These are phyloP conservation scores for Channa argus DNA, from an alignment of 2,113 vertebrate genomes.

Conservation along the genomic window DNA sequence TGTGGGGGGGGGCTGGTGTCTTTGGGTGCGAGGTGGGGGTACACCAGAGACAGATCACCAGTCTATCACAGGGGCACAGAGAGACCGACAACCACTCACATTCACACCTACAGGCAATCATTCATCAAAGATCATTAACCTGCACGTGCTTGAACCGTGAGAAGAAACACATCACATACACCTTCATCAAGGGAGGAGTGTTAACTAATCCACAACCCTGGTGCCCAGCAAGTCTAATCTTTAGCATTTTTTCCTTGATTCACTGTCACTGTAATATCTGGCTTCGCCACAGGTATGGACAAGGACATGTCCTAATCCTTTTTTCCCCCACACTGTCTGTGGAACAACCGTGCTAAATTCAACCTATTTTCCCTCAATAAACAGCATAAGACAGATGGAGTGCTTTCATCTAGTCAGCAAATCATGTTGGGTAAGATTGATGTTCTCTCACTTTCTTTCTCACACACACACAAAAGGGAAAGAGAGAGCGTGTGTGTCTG, in stretches of 20 bases:
- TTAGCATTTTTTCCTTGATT: constrained; percentile 24
- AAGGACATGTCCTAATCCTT: constrained; percentile 57
- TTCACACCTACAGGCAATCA: too few relatives aligned
- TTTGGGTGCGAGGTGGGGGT: too few relatives aligned
- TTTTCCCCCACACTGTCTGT: constrained; percentile 52
- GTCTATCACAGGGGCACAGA: too few relatives aligned
- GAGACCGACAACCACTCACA: too few relatives aligned
- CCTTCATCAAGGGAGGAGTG: too few relatives aligned
- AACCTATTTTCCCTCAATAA: constrained; percentile 72
- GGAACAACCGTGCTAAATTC: constrained; percentile 62
- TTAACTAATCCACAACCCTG: too few relatives aligned
- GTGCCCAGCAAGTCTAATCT: neutral
- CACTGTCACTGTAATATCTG: constrained; percentile 28
- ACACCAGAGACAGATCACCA: too few relatives aligned
- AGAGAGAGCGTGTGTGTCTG: too few relatives aligned
- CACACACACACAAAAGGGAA: constrained; percentile 1
- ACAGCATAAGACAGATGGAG: constrained; percentile 76
- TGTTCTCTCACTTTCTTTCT: constrained; percentile 62
- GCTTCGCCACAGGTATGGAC: constrained; percentile 35
- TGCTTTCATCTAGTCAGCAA: constrained; percentile 78
- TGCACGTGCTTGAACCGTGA: too few relatives aligned
- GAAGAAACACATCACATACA: too few relatives aligned
- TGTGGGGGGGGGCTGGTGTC: too few relatives aligned
- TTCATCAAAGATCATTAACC: too few relatives aligned
- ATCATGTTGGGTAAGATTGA: constrained; percentile 79